phyloP scores from a whole-genome alignment of 2,797 vertebrate species.

The Pygocentrus nattereri region DNA sequence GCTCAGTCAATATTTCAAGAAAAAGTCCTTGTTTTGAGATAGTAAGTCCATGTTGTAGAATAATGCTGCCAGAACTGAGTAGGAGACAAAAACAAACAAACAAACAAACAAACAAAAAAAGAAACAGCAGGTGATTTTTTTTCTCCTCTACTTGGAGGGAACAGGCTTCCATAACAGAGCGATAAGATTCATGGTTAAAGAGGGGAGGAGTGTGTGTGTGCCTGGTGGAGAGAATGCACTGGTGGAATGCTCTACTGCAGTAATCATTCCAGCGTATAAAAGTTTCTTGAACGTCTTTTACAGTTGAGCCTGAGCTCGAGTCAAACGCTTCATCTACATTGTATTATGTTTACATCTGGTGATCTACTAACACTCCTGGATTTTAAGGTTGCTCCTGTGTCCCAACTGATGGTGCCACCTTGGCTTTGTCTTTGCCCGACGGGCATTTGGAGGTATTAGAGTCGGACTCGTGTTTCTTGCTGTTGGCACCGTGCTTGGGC shows the following conservation, averaged over 20 bases:
- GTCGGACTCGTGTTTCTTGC: conserved; percentile 88
- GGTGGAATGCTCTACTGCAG: conserved; percentile 35
- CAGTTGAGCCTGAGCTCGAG: conserved; percentile 15
- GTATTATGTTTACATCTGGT: conserved; percentile 39
- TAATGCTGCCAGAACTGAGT: no score
- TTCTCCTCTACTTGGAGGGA: no score
- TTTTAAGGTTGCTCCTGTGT: conserved; percentile 92
- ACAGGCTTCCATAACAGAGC: neutral
- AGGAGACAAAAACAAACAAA: no score
- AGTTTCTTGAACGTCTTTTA: conserved; percentile 35
- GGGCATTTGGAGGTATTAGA: conserved; percentile 92
- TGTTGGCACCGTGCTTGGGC: conserved; percentile 91
- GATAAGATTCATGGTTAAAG: neutral
- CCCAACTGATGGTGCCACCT: conserved; percentile 88
- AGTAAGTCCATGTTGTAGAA: no score
- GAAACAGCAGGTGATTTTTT: no score
- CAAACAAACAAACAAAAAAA: no score
- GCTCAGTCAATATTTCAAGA: no score
- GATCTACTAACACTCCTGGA: conserved; percentile 31
- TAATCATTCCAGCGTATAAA: conserved; percentile 48
- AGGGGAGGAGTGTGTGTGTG: conserved; percentile 1
- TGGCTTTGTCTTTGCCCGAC: conserved; percentile 92
- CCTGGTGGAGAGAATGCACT: conserved; percentile 23
- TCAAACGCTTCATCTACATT: conserved; percentile 33
- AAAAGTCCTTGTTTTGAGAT: no score